These are phyloP conservation scores for Chelonia mydas DNA, from an alignment of 2,797 vertebrate genomes.

Conservation along the genomic window DNA sequence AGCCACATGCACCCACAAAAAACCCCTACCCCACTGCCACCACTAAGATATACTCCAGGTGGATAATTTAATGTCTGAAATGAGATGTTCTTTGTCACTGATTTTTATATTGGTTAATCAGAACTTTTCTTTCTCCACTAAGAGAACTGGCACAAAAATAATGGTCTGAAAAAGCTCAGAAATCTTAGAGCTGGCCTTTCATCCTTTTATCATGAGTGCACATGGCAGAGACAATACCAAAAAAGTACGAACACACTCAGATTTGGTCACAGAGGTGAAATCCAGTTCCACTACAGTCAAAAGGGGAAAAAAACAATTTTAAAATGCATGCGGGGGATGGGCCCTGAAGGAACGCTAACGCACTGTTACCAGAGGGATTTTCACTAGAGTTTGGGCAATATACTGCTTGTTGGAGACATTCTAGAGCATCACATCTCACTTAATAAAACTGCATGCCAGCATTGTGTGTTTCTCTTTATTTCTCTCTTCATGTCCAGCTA, in stretches of 20 bases:
- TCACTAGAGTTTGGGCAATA: not conserved
- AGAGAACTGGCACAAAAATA: not conserved
- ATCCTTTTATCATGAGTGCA: constrained; percentile 14
- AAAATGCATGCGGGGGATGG: not conserved
- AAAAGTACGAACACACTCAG: not conserved
- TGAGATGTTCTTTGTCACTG: not conserved
- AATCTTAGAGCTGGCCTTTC: constrained; percentile 4
- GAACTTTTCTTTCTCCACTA: constrained; percentile 6
- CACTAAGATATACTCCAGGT: not conserved
- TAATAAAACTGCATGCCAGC: constrained; percentile 33
- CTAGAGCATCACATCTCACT: constrained; percentile 7
- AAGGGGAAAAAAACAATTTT: not conserved
- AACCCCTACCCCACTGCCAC: not conserved
- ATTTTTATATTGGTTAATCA: constrained; percentile 37
- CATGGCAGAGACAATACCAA: constrained; percentile 20
- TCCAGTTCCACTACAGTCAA: not conserved
- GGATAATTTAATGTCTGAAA: not conserved
- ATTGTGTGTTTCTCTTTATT: not conserved
- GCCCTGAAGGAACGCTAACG: not conserved
- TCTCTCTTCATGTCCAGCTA: not conserved
- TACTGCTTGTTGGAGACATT: not conserved
- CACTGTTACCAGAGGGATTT: not conserved
- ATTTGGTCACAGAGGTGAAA: constrained; percentile 11
- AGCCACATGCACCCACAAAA: not conserved
- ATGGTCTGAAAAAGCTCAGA: constrained; percentile 15